Evolutionary conservation across 2,888 invertebrate genomes (phyloP), one percentile per base, ranked within the genome.

Genomic region (Hirtodrosophila histrioides): DNA sequence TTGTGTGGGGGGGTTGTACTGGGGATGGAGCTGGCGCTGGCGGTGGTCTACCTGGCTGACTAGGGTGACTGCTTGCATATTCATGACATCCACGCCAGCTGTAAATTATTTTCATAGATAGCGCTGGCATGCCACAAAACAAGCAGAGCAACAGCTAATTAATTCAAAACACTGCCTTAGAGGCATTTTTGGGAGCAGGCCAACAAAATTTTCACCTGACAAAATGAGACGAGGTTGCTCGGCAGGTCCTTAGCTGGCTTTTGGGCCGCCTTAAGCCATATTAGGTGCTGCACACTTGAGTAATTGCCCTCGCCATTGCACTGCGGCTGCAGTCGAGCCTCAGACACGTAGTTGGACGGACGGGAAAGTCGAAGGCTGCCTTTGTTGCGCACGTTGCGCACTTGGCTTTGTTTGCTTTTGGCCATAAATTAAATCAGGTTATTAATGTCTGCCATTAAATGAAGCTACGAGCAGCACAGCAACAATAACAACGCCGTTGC

Each of bases 121-220:
- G 85, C 65, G 66, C 33, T 35, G 61, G 57, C 66, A 45, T 71
- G 69, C 81, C 81, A 62, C 75, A 75, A 17, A 69, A 66, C 81
- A 74, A 72, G 69, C 67, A 65, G 51, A 76, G 69, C 55, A 67
- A 68, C 81, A 63, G 86, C 86, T 89, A 89, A 89, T 89, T 89
- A 89, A 89, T 89, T 89, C 88, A 80, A 86, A 89, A 81, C 80
- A 86, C 63, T 80, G 86, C 70, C 89, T 83, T 77, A 69, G 75
- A 80, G 83, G 70, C 83, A 88, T 82, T 86, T 88, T 77, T 75
- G 74, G 78, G 56, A 31, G 45, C 43, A 48, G 51, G 65, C 67
- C 71, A 78, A 68, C 68, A 41, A 71, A 72, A 39, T 57, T 69
- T 73, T 56, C 55, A 82, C 83, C 86, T 82, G 70, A 50, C 66